Evolutionary conservation across 2,113 vertebrate genomes (phyloP).

Genomic region (Microtus richardsoni): DNA sequence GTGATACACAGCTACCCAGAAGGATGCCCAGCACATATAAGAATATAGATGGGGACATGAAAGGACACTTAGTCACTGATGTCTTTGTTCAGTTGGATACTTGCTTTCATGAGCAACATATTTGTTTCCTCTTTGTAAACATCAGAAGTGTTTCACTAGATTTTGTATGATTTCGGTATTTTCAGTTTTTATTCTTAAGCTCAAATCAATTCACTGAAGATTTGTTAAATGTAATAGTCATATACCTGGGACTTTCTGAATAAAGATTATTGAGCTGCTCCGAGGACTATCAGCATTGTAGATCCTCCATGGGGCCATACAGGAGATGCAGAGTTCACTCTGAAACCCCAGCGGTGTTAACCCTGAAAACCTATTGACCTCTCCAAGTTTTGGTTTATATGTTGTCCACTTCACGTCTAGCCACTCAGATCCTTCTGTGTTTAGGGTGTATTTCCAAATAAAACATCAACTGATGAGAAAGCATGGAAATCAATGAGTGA

Average conservation of each 20-base stretch:
- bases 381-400: not conserved
- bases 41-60: not conserved
- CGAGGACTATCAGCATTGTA: not conserved
- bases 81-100: not conserved
- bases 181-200: not conserved
- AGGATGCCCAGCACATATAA: not conserved
- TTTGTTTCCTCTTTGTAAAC: not conserved
- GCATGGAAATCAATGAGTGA: not conserved
- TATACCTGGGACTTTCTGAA: not conserved
- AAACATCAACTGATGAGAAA: not conserved
- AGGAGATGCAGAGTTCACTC: not conserved
- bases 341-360: not conserved
- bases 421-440: not conserved
- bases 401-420: not conserved
- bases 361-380: not conserved
- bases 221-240: not conserved
- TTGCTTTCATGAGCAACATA: not conserved
- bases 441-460: not conserved
- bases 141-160: not conserved
- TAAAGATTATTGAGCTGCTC: not conserved
- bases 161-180: not conserved
- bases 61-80: not conserved
- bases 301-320: not conserved
- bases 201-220: slow-evolving; percentile 8
- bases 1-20: not conserved